Percentiles rank a stretch among this genome's conserved stretches.
These are phyloP conservation scores for Caranx melampygus DNA, from an alignment of 2,113 vertebrate genomes.

Conservation along the genomic window DNA sequence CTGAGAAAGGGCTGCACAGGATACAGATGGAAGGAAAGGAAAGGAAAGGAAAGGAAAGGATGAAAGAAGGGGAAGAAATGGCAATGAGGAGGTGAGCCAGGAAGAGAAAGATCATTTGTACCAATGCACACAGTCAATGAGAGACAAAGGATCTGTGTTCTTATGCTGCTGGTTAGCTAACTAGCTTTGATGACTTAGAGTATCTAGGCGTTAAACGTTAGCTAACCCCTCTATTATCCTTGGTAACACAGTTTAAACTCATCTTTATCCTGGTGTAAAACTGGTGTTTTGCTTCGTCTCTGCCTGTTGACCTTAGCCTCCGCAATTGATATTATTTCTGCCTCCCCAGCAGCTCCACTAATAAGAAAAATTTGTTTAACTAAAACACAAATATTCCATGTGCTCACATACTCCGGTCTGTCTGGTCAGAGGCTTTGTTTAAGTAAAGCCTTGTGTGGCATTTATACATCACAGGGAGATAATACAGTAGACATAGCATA, in stretches of 20 bases:
- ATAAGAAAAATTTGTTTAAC: slow-evolving; percentile 21
- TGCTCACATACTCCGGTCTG: slow-evolving; percentile 11
- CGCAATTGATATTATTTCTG: slow-evolving; percentile 4
- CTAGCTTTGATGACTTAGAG: slow-evolving; percentile 3
- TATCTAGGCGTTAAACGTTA: not conserved
- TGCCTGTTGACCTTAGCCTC: slow-evolving; percentile 5
- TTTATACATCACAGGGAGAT: not conserved
- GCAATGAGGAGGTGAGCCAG: not conserved
- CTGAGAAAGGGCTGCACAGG: slow-evolving; percentile 4
- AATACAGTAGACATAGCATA: not conserved
- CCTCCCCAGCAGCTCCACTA: not conserved
- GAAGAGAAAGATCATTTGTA: not conserved
- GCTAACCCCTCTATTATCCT: not conserved
- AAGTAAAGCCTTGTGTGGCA: not conserved
- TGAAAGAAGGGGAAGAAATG: not conserved
- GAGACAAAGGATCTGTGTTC: not conserved
- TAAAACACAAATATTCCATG: slow-evolving; percentile 11
- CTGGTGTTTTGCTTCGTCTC: not conserved
- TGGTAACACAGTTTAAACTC: not conserved
- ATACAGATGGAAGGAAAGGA: slow-evolving; percentile 7
- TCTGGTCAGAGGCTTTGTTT: not conserved
- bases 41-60: not conserved
- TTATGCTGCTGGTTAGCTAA: not conserved
- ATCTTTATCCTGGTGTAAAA: slow-evolving; percentile 5
- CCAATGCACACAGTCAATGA: not conserved